Percentiles rank a stretch among this genome's conserved stretches.
Evolutionary conservation across 2,888 invertebrate genomes (phyloP).

Genomic region (Brachyptera putata): DNA sequence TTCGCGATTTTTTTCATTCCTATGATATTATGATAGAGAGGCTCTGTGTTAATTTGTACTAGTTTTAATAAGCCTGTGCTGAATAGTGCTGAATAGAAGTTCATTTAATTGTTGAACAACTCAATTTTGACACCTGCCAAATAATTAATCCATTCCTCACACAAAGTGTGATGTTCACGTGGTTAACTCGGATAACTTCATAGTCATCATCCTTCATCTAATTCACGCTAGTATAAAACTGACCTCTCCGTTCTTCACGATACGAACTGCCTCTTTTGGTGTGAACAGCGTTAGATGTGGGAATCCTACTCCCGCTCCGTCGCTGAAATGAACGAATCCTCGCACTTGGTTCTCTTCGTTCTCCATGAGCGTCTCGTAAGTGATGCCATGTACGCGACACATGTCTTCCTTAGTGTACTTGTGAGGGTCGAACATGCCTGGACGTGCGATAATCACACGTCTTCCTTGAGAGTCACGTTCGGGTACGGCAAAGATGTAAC

Average conservation of each 20-base stretch:
- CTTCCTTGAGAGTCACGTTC: constrained; percentile 42
- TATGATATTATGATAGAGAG: too few species aligned
- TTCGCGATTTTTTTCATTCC: too few species aligned
- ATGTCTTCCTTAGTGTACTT: constrained; percentile 42
- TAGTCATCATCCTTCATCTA: too few species aligned
- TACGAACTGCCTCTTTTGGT: constrained; percentile 59
- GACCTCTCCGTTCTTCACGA: constrained; percentile 77
- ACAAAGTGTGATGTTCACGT: too few species aligned
- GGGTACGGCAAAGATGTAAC: constrained; percentile 44
- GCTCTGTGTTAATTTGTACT: too few species aligned
- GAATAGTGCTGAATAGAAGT: too few species aligned
- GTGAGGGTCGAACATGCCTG: constrained; percentile 42
- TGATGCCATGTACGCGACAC: constrained; percentile 42
- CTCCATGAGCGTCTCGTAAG: constrained; percentile 43
- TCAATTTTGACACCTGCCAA: too few species aligned
- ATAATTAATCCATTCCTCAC: too few species aligned
- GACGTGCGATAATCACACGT: constrained; percentile 41
- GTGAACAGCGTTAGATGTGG: constrained; percentile 43
- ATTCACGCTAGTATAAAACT: too few species aligned
- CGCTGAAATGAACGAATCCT: constrained; percentile 45
- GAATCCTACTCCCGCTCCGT: constrained; percentile 42
- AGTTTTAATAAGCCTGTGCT: too few species aligned
- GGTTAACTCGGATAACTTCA: too few species aligned
- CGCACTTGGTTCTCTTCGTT: constrained; percentile 44
- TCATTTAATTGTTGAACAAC: too few species aligned